Base-by-base conservation (phyloP, 1,140 invertebrate species). In the Drosophila ficusphila region DNA sequence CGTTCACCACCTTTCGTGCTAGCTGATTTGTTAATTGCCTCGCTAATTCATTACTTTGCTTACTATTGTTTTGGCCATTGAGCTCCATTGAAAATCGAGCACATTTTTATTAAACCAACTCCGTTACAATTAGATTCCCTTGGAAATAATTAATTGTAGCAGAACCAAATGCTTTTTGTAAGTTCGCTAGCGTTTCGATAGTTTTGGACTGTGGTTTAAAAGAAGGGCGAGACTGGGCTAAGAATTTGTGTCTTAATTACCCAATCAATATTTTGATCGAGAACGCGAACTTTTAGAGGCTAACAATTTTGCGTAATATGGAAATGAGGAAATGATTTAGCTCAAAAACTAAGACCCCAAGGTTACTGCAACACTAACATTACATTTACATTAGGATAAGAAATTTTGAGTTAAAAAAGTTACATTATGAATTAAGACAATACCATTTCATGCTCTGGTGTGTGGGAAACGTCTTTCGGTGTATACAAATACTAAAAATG, bases 1-100 rank as follows among this genome's bases (percentile, higher is more conserved):
- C 78, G 65, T 82, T 82, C 78, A 82, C 78, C 56, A 71, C 78
- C 56, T 65, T 31, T 39, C 58, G 77, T 74, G 77, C 57, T 71
- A 16, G 64, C 47, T 42, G 53, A 71, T 60, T 81, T 42, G 68
- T 31, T 81, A 82, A 81, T 81, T 81, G 77, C 67, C 58, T 71
- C 75, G 65, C 54, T 72, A 76, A 75, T 36, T 72, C 36, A 29
- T 72, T 61, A 65, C 61, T 79, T 53, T 65, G 36, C 33, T 57
- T 56, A 69, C 56, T 69, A 69, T 72, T 39, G 52, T 60, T 69
- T 60, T 48, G 62, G 51, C 31, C 52, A 52, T 64, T 79, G 76
- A 79, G 76, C 52, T 71, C 58, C 33, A 49, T 57, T 52, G 44
- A 72, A 81, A 76, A 72, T 57, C 42, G 58, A 65, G 39, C 62